Evolutionary conservation across 2,113 vertebrate genomes (phyloP).

Genomic region (Zapus hudsonius): DNA sequence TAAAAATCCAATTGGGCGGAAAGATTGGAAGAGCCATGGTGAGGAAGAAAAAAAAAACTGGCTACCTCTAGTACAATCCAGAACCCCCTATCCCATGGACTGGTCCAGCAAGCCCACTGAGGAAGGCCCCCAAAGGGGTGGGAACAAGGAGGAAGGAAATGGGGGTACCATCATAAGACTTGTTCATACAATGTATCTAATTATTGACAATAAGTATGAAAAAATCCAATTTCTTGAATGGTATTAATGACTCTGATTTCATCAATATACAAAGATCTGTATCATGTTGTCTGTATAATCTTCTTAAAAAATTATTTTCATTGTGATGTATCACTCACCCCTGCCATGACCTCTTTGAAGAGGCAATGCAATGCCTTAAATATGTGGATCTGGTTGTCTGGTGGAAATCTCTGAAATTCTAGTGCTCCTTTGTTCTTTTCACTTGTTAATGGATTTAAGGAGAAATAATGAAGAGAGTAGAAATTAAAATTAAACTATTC

Average conservation of each 20-base stretch:
- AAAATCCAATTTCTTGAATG: conserved; percentile 39
- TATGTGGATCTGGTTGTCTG: neutral
- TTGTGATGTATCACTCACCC: conserved; percentile 7
- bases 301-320: conserved; percentile 72
- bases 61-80: too few species aligned
- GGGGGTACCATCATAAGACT: too few species aligned
- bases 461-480: neutral
- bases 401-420: neutral
- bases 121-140: too few species aligned
- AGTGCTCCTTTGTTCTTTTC: neutral
- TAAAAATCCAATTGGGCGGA: conserved; percentile 66
- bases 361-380: neutral
- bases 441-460: neutral
- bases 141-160: too few species aligned
- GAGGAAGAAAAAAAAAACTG: too few species aligned
- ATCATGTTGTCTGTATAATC: conserved; percentile 58
- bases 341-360: neutral
- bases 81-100: too few species aligned
- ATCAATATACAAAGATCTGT: conserved; percentile 49
- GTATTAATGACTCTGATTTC: conserved; percentile 73
- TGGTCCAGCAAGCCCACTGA: too few species aligned
- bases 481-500: neutral
- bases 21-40: too few species aligned
- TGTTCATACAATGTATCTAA: too few species aligned
- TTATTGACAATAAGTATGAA: too few species aligned